Evolutionary conservation across 2,888 invertebrate genomes (phyloP).

Genomic region (Bimastos eiseni): DNA sequence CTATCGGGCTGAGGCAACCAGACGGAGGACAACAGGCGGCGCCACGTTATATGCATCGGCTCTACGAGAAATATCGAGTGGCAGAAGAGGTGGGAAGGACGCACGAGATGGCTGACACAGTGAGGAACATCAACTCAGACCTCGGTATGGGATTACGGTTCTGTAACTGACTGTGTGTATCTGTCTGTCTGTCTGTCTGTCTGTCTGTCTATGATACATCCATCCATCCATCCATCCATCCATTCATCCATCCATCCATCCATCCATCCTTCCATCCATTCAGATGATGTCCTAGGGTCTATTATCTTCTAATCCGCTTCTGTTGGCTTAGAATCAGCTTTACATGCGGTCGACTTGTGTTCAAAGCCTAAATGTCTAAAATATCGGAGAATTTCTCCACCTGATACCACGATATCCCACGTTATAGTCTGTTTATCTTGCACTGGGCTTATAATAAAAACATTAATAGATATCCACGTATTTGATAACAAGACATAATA

Average conservation of each 20-base stretch:
- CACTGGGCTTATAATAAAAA: neutral
- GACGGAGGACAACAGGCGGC: slow-evolving; percentile 30
- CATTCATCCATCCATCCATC: neutral
- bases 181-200: neutral
- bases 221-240: neutral
- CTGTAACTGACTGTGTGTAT: neutral
- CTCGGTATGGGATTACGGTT: slow-evolving; percentile 46
- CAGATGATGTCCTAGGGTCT: neutral
- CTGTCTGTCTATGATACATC: neutral
- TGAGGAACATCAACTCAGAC: slow-evolving; percentile 52
- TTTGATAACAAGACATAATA: no score
- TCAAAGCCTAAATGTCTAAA: neutral
- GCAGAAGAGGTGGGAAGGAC: slow-evolving; percentile 45
- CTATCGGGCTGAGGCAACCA: neutral
- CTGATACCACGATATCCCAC: neutral
- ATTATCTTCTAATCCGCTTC: neutral
- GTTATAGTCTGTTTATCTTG: neutral
- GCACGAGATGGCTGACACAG: slow-evolving; percentile 49
- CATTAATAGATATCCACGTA: neutral
- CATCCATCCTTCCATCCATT: neutral
- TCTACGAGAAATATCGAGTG: slow-evolving; percentile 53
- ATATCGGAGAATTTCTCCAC: neutral
- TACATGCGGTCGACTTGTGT: neutral
- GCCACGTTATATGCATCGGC: slow-evolving; percentile 55
- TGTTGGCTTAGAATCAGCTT: neutral